phyloP scores from a whole-genome alignment of 2,888 invertebrate species.

The Machimus atricapillus region DNA sequence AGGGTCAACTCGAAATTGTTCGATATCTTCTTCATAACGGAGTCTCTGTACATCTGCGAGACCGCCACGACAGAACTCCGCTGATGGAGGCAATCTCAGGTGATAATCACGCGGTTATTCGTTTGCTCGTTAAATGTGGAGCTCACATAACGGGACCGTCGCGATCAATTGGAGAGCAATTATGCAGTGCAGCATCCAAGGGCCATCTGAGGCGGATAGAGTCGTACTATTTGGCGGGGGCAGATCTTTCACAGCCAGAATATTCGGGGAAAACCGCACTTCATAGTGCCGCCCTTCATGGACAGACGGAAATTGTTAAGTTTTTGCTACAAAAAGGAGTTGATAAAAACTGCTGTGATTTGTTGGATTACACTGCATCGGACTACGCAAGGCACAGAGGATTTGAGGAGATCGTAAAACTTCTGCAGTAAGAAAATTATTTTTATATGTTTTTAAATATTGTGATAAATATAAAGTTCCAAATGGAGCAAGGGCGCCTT shows the following conservation, averaged over 20 bases:
- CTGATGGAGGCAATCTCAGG: conserved; percentile 74
- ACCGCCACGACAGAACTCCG: conserved; percentile 74
- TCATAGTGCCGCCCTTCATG: conserved; percentile 72
- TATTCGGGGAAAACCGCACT: conserved; percentile 72
- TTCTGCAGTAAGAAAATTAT: conserved; percentile 45
- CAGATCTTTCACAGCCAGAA: conserved; percentile 69
- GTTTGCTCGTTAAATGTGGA: conserved; percentile 74
- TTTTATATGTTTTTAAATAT: background rate
- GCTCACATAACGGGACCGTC: conserved; percentile 73
- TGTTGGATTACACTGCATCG: conserved; percentile 66
- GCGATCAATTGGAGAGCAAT: conserved; percentile 69
- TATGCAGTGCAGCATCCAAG: conserved; percentile 71
- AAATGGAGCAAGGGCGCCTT: background rate
- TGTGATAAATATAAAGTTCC: background rate
- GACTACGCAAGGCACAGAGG: conserved; percentile 64
- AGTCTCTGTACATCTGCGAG: conserved; percentile 81
- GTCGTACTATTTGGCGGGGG: conserved; percentile 73
- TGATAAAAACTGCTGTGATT: conserved; percentile 62
- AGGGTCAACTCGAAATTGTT: conserved; percentile 73
- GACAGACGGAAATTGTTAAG: conserved; percentile 63
- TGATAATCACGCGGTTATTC: conserved; percentile 71
- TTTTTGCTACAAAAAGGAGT: conserved; percentile 66
- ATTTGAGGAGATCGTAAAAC: conserved; percentile 48
- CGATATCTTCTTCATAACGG: conserved; percentile 79
- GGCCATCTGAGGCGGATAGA: conserved; percentile 68